phyloP scores from a whole-genome alignment of 2,888 invertebrate genomes.

The Hyles lineata region DNA sequence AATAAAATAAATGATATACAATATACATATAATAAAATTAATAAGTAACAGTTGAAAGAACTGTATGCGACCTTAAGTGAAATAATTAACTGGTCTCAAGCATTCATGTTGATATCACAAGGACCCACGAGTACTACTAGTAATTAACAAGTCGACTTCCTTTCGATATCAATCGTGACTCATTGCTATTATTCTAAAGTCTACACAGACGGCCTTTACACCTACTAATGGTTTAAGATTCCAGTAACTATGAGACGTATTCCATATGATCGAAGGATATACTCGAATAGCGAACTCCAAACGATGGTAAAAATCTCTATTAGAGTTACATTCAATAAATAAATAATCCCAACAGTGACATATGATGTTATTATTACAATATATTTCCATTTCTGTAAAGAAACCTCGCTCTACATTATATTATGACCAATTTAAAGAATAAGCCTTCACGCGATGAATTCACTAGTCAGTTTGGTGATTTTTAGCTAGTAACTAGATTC shows the following conservation, averaged over 20 bases:
- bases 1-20: no score
- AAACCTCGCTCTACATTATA: no score
- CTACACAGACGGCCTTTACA: constrained; percentile 4
- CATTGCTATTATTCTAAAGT: neutral
- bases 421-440: no score
- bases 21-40: neutral
- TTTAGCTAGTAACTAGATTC: no score
- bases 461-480: no score
- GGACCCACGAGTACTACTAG: constrained; percentile 1
- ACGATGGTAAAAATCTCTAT: no score
- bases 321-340: no score
- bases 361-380: no score
- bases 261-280: neutral
- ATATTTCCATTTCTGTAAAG: no score
- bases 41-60: neutral
- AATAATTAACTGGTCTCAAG: constrained; percentile 17
- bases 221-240: neutral
- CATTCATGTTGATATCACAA: constrained; percentile 38
- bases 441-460: no score
- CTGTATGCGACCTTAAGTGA: neutral
- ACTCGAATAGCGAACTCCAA: no score
- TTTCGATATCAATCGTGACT: constrained; percentile 18
- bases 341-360: no score
- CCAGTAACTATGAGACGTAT: neutral
- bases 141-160: constrained; percentile 19